These are phyloP conservation scores for Laticauda laticaudata DNA, from an alignment of 2,113 vertebrate species.

Conservation along the genomic window DNA sequence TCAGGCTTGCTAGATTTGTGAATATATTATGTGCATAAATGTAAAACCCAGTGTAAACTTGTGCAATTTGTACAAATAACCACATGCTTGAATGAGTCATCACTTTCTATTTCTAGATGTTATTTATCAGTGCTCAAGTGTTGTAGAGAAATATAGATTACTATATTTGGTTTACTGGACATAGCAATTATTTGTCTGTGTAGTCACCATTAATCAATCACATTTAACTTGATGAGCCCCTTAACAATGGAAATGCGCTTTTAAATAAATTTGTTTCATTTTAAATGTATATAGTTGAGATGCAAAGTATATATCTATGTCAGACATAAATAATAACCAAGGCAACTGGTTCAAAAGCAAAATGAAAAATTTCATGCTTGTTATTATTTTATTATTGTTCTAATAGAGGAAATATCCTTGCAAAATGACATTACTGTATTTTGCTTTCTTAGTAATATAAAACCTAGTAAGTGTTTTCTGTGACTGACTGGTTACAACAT, in stretches of 20 bases:
- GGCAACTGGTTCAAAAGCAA: not conserved
- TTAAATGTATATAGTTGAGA: not conserved
- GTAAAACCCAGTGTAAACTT: not conserved
- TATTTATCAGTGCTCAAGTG: not conserved
- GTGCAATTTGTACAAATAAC: not conserved
- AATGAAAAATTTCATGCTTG: not conserved
- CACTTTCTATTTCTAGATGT: not conserved
- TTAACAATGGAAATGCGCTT: not conserved
- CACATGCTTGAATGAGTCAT: not conserved
- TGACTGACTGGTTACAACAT: not conserved
- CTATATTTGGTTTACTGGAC: not conserved
- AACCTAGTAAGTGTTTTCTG: not conserved
- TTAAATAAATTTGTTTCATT: not conserved
- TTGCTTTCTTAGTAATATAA: not conserved
- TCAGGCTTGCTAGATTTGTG: not conserved
- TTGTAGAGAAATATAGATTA: not conserved
- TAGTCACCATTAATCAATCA: not conserved
- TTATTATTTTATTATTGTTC: not conserved
- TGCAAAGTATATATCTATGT: not conserved
- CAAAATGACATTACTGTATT: not conserved
- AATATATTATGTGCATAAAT: not conserved
- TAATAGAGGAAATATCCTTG: not conserved
- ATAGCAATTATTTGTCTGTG: not conserved
- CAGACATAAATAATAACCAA: not conserved
- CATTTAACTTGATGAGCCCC: not conserved